Conservation (phyloP, 2,888 invertebrate species). For the Lithophane ornitopus region DNA sequence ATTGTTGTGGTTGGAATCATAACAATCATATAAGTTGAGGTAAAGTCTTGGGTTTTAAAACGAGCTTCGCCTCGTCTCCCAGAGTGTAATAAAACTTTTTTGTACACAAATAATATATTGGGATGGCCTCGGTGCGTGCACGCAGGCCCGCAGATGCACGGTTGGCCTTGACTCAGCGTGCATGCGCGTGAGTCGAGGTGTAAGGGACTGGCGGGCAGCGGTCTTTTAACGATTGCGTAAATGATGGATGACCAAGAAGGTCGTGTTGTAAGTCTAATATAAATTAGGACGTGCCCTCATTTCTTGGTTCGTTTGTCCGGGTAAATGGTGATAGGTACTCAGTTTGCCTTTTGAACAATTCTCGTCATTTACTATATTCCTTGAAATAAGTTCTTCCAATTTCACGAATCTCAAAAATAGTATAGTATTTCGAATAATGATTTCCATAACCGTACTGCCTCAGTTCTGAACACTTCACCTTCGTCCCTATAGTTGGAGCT, state of each 20-base stretch:
- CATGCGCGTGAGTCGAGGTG: conserved; percentile 53
- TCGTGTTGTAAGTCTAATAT: conserved; percentile 21
- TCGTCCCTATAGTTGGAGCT: conserved; percentile 13
- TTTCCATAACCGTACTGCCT: background rate
- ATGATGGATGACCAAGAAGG: conserved; percentile 21
- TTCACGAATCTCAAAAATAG: background rate
- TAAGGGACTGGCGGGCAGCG: conserved; percentile 59
- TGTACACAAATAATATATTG: conserved; percentile 72
- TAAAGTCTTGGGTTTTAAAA: conserved; percentile 52
- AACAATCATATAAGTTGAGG: conserved; percentile 40
- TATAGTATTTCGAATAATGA: background rate
- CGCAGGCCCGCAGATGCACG: conserved; percentile 72
- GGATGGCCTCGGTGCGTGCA: conserved; percentile 70
- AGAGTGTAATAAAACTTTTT: conserved; percentile 69
- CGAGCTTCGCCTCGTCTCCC: conserved; percentile 55
- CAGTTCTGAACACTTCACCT: background rate
- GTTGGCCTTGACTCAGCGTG: conserved; percentile 74
- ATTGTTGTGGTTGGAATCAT: conserved; percentile 22
- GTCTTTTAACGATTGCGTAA: conserved; percentile 29
- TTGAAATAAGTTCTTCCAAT: background rate
- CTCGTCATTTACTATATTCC: background rate
- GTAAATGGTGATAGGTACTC: background rate
- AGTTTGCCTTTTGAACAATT: background rate
- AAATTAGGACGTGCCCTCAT: background rate
- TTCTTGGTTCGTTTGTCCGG: background rate